Base-by-base conservation (phyloP, 1,140 invertebrate genomes). In the Radopholus similis region DNA sequence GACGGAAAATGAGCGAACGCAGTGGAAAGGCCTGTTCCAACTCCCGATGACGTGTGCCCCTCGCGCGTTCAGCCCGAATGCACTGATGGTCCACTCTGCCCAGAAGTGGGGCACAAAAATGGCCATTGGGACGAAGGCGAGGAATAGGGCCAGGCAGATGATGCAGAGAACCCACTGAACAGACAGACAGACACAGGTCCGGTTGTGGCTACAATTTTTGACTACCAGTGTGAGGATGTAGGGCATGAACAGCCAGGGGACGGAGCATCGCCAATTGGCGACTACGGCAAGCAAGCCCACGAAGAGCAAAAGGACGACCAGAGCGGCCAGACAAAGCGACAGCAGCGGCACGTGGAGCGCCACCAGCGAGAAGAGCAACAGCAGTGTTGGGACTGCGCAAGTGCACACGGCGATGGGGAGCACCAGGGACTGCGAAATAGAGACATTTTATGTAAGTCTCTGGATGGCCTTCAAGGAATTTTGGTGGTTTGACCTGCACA, bases 401-500 rank as follows among this genome's bases (percentile, higher is more conserved):
- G n/a, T n/a, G n/a, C n/a, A n/a, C n/a, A n/a, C n/a, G n/a, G n/a
- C n/a, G n/a, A n/a, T n/a, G n/a, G n/a, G n/a, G n/a, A n/a, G n/a
- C n/a, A n/a, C n/a, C n/a, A n/a, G n/a, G n/a, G n/a, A n/a, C n/a
- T n/a, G n/a, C n/a, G n/a, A n/a, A n/a, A n/a, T n/a, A n/a, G n/a
- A n/a, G n/a, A n/a, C n/a, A n/a, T n/a, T n/a, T n/a, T n/a, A n/a
- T n/a, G n/a, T n/a, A n/a, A n/a, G n/a, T n/a, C n/a, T n/a, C n/a
- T n/a, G n/a, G n/a, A n/a, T n/a, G n/a, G n/a, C n/a, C n/a, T n/a
- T n/a, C n/a, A n/a, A n/a, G n/a, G n/a, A n/a, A n/a, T n/a, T n/a
- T n/a, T n/a, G n/a, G n/a, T n/a, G n/a, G n/a, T n/a, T 47, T 47
- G n/a, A 54, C 51, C 51, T 54, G 4, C 30, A 54, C 51, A 54